Conservation (phyloP, 2,888 invertebrate species). For the Pseudococcus longispinus region DNA sequence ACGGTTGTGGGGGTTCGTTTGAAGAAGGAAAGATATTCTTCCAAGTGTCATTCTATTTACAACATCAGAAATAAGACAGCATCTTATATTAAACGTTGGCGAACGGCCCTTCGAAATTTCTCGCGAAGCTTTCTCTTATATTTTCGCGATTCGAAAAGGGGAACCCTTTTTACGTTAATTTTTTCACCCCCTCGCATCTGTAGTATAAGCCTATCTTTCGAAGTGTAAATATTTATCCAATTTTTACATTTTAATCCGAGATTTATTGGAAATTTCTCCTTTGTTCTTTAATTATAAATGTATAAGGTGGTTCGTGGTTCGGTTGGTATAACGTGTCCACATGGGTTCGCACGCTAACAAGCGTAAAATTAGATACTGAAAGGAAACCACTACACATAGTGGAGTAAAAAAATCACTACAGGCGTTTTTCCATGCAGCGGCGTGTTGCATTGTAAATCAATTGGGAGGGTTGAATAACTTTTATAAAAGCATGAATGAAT, state of each 20-base stretch:
- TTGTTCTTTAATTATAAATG: neutral
- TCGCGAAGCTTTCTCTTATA: slow-evolving; percentile 16
- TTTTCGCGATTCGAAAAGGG: neutral
- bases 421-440: slow-evolving; percentile 33
- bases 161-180: slow-evolving; percentile 33
- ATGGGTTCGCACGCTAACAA: neutral
- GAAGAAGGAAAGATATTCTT: slow-evolving; percentile 40
- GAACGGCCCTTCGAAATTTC: slow-evolving; percentile 41
- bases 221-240: slow-evolving; percentile 35
- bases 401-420: neutral
- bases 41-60: slow-evolving; percentile 56
- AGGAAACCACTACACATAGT: slow-evolving; percentile 25
- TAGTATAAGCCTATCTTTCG: too few species aligned
- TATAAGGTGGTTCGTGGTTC: neutral
- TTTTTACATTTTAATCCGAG: slow-evolving; percentile 41
- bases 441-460: slow-evolving; percentile 56
- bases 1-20: slow-evolving; percentile 44
- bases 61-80: slow-evolving; percentile 55
- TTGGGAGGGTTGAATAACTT: slow-evolving; percentile 56
- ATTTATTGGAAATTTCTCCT: neutral
- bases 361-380: slow-evolving; percentile 29
- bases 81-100: slow-evolving; percentile 56
- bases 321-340: neutral
- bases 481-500: slow-evolving; percentile 50
- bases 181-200: neutral